Conservation (phyloP, 2,113 vertebrate species). For the Myotis yumanensis region DNA sequence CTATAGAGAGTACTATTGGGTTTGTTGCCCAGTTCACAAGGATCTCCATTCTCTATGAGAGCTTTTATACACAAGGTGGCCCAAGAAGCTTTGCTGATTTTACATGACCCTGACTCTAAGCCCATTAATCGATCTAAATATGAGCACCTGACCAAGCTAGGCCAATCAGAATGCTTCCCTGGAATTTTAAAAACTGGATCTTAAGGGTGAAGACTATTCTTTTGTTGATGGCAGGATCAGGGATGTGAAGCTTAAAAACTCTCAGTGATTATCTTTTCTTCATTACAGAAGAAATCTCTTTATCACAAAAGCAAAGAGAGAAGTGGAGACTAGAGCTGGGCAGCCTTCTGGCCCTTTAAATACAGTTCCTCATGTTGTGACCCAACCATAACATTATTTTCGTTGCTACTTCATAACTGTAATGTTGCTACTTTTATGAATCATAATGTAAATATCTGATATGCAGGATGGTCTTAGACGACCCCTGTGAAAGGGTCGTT, state of each 20-base stretch:
- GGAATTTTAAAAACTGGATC: not conserved
- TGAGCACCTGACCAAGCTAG: not conserved
- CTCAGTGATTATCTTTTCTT: not conserved
- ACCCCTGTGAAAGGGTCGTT: no score
- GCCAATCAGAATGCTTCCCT: not conserved
- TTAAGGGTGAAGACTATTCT: not conserved
- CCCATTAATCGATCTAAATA: not conserved
- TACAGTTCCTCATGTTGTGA: no score
- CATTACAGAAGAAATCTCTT: not conserved
- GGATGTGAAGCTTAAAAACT: not conserved
- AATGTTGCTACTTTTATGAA: no score
- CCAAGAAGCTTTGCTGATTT: not conserved
- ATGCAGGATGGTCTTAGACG: no score
- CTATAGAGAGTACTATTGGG: not conserved
- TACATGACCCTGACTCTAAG: not conserved
- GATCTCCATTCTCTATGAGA: not conserved
- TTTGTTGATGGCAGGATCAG: not conserved
- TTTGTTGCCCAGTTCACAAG: not conserved
- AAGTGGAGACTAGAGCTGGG: not conserved
- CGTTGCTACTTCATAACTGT: no score
- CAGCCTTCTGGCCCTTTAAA: not conserved
- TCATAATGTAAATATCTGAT: no score
- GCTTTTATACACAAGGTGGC: not conserved
- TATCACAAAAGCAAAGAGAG: not conserved
- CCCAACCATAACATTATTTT: no score